phyloP scores from a whole-genome alignment of 2,888 invertebrate species.

The Xiphydria camelus region DNA sequence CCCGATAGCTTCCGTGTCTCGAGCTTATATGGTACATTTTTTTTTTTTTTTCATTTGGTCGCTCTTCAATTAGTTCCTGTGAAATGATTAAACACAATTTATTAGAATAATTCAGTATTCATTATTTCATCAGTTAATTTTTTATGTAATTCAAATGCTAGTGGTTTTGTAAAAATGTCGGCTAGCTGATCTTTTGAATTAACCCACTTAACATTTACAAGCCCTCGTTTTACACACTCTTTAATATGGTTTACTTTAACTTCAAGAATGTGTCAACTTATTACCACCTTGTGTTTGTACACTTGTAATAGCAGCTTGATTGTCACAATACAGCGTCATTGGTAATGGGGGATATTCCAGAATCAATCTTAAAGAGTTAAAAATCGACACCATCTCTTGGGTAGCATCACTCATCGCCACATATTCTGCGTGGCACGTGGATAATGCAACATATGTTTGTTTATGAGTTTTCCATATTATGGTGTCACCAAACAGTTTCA shows the following conservation, averaged over 20 bases:
- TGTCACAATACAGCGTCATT: constrained; percentile 25
- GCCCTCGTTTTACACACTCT: constrained; percentile 18
- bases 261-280: constrained; percentile 17
- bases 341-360: constrained; percentile 17
- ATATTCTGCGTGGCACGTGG: constrained; percentile 9
- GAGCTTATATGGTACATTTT: too few species aligned
- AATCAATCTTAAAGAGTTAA: constrained; percentile 23
- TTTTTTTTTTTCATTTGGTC: too few species aligned
- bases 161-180: too few species aligned
- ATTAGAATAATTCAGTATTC: too few species aligned
- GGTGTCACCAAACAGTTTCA: not conserved
- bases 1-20: too few species aligned
- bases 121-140: too few species aligned
- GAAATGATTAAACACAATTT: too few species aligned
- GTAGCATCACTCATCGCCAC: constrained; percentile 1
- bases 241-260: constrained; percentile 16
- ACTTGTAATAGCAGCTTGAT: constrained; percentile 24
- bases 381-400: constrained; percentile 20
- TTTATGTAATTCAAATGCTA: too few species aligned
- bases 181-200: too few species aligned
- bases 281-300: constrained; percentile 15
- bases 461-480: not conserved
- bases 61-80: too few species aligned
- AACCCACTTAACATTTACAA: constrained; percentile 18
- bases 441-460: not conserved